Conservation (phyloP, 2,797 vertebrate species). For the Pipistrellus pygmaeus region DNA sequence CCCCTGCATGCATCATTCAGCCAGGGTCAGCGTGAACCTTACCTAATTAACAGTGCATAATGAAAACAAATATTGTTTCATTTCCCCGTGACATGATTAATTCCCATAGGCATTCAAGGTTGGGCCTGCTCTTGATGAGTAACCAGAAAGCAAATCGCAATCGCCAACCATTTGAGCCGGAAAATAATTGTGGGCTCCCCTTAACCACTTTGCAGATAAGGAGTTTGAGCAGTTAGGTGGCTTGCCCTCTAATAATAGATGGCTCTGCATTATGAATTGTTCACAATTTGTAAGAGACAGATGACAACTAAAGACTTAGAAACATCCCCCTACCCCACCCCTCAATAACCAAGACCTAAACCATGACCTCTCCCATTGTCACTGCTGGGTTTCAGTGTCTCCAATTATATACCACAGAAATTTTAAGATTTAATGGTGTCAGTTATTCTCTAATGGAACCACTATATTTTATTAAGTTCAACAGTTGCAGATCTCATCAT, state of each 20-base stretch:
- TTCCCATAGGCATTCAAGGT: conserved; percentile 69
- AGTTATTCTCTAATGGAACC: background rate
- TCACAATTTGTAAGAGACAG: conserved; percentile 10
- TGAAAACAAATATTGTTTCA: conserved; percentile 75
- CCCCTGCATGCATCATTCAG: conserved; percentile 21
- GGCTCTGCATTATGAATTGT: background rate
- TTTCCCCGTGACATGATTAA: conserved; percentile 71
- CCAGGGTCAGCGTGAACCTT: conserved; percentile 56
- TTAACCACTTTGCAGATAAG: background rate
- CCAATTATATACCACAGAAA: background rate
- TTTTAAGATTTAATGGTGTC: background rate
- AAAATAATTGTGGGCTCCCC: conserved; percentile 26
- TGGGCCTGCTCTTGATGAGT: conserved; percentile 58
- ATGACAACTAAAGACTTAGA: background rate
- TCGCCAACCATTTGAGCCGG: conserved; percentile 36
- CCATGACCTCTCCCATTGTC: background rate
- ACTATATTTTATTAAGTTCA: conserved; percentile 20
- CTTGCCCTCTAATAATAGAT: background rate
- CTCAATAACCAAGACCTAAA: background rate
- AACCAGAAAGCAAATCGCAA: conserved; percentile 48
- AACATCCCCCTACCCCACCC: background rate
- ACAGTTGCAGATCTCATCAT: background rate
- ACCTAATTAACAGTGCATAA: conserved; percentile 80
- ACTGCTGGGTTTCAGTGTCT: background rate
- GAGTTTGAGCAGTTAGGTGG: background rate